Base-by-base conservation (phyloP, 1,140 invertebrate species). In the Calliopsis andreniformis region DNA sequence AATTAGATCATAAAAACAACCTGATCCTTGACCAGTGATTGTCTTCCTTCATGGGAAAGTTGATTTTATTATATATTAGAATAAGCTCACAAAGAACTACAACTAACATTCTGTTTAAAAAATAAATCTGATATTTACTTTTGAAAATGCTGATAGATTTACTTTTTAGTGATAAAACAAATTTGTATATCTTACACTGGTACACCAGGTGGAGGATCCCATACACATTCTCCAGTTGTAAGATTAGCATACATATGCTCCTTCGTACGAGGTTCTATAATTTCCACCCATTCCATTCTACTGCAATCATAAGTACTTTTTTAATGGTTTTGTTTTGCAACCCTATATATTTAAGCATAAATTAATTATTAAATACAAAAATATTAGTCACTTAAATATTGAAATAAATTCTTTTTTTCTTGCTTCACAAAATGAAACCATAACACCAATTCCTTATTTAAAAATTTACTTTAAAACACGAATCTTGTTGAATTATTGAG, bases 181-280 rank as follows among this genome's bases (percentile, higher is more conserved):
- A 58, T 58, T 14, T 16, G 5, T 66, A 80, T 82, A 93, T 56
- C 95, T 94, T 93, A 96, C 96, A 96, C 95, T 92, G 93, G 93
- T 62, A 96, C 95, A 68, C 95, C 95, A 58, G 93, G 92, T 82
- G 98, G 98, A 88, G 97, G 97, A 93, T 99, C 98, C 98, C 98
- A 99, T 78, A 98, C 97, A 94, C 98, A 99, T 93, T 99, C 98
- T 80, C 98, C 98, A 67, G 98, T 99, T 76, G 97, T 97, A 78
- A 99, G 94, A 94, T 99, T 99, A 90, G 98, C 98, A 94, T 98
- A 99, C 98, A 99, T 99, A 92, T 98, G 97, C 93, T 99, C 98
- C 93, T 98, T 97, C 83, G 98, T 98, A 90, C 97, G 96, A 83
- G 98, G 98, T 91, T 99, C 98, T 92, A 99, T 98, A 88, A 99